phyloP scores from a whole-genome alignment of 2,797 vertebrate genomes.

The Sebastiscus tertius region DNA sequence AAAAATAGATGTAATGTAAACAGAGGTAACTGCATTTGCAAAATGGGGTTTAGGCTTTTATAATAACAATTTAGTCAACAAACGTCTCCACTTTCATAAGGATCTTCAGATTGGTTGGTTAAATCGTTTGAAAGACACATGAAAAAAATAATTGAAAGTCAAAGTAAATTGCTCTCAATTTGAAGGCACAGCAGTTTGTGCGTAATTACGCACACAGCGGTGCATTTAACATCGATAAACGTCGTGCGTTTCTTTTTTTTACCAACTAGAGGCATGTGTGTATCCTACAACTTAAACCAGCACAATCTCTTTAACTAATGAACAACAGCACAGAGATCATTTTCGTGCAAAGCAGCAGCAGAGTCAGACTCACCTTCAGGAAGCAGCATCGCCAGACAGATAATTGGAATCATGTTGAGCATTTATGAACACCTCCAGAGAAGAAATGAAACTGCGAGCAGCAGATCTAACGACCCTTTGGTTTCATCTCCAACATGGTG shows the following conservation, averaged over 20 bases:
- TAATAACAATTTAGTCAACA: neutral
- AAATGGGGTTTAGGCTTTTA: neutral
- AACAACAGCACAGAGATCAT: neutral
- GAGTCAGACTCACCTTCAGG: slow-evolving; percentile 72
- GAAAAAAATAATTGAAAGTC: neutral
- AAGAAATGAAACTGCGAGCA: slow-evolving; percentile 9
- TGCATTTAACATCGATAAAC: neutral
- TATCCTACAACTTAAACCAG: neutral
- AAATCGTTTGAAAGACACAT: neutral
- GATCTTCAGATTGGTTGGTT: neutral
- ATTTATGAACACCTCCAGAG: slow-evolving; percentile 29
- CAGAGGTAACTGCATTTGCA: too few species aligned
- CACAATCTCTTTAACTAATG: neutral
- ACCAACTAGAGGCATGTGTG: neutral
- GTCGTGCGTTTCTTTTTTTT: neutral
- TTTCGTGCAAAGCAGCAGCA: neutral
- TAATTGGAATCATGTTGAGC: slow-evolving; percentile 54
- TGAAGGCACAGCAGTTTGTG: neutral
- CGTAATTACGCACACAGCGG: neutral
- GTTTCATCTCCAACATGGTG: slow-evolving; percentile 59
- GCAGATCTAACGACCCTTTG: slow-evolving; percentile 11
- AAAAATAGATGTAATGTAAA: too few species aligned
- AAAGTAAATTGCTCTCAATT: neutral
- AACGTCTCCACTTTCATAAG: neutral
- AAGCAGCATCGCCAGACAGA: slow-evolving; percentile 70